phyloP scores from a whole-genome alignment of 2,797 vertebrate genomes.

The Threskiornis aethiopicus region DNA sequence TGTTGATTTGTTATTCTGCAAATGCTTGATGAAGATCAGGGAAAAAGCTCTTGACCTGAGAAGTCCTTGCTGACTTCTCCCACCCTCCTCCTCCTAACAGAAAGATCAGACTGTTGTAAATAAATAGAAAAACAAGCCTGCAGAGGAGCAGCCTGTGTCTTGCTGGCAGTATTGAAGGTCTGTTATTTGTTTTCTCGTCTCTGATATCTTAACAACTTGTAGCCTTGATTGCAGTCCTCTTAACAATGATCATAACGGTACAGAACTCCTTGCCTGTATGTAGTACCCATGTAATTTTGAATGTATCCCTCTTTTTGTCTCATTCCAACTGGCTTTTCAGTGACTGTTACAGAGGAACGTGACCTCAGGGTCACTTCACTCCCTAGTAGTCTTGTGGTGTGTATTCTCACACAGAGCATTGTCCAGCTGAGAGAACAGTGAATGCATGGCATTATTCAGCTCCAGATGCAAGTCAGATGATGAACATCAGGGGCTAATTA shows the following conservation, averaged over 20 bases:
- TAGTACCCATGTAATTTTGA: background rate
- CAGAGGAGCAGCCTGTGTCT: background rate
- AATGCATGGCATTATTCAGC: background rate
- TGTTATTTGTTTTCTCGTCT: background rate
- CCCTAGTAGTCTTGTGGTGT: background rate
- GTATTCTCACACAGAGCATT: background rate
- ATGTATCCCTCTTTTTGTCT: background rate
- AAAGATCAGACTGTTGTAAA: background rate
- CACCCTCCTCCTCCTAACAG: background rate
- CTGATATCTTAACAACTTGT: background rate
- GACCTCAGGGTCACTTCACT: background rate
- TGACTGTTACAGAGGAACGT: background rate
- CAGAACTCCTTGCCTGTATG: background rate
- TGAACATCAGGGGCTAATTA: background rate
- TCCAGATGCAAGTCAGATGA: background rate
- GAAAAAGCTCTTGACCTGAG: background rate
- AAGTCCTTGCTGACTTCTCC: background rate
- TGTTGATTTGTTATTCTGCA: background rate
- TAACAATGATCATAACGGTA: accelerated
- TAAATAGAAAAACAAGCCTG: background rate
- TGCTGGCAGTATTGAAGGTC: background rate
- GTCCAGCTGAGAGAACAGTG: background rate
- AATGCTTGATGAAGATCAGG: background rate
- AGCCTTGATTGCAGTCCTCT: background rate
- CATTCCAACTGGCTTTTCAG: background rate